A percentile compares a stretch with the other conserved stretches of the same genome.
Evolutionary conservation across 2,113 vertebrate genomes (phyloP).

Genomic region (Pampusana beccarii): DNA sequence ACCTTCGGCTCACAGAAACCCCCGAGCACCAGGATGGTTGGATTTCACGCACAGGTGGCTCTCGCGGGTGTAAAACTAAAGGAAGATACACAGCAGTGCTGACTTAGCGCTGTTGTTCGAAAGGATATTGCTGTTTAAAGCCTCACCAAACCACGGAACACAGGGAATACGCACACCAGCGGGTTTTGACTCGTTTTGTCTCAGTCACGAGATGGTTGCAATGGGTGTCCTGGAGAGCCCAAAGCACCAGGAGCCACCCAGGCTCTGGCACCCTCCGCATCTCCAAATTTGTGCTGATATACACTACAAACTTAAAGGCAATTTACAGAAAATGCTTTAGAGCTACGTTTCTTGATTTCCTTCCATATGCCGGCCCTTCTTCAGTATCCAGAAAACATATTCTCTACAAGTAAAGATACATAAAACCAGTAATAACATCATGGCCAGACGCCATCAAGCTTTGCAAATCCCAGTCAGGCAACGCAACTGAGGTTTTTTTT

Average conservation of each 20-base stretch:
- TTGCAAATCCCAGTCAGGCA: not conserved
- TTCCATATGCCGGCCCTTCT: not conserved
- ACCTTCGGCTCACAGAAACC: not conserved
- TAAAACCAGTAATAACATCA: not conserved
- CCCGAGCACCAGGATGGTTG: not conserved
- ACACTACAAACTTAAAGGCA: not conserved
- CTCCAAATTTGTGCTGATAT: not conserved
- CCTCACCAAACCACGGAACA: not conserved
- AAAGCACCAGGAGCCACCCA: too few species aligned
- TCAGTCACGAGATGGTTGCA: too few species aligned
- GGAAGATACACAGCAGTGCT: too few species aligned
- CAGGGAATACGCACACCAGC: not conserved
- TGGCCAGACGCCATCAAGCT: not conserved
- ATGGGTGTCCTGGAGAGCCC: too few species aligned
- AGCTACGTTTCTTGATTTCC: not conserved
- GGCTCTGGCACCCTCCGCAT: not conserved
- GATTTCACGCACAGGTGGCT: not conserved
- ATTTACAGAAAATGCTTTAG: not conserved
- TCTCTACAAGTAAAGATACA: not conserved
- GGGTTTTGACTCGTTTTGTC: too few species aligned
- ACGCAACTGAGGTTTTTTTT: not conserved
- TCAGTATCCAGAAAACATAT: not conserved
- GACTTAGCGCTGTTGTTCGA: not conserved
- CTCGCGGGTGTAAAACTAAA: not conserved
- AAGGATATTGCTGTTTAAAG: not conserved